Evolutionary conservation across 2,888 invertebrate genomes (phyloP).

Genomic region (Torymus auratus): DNA sequence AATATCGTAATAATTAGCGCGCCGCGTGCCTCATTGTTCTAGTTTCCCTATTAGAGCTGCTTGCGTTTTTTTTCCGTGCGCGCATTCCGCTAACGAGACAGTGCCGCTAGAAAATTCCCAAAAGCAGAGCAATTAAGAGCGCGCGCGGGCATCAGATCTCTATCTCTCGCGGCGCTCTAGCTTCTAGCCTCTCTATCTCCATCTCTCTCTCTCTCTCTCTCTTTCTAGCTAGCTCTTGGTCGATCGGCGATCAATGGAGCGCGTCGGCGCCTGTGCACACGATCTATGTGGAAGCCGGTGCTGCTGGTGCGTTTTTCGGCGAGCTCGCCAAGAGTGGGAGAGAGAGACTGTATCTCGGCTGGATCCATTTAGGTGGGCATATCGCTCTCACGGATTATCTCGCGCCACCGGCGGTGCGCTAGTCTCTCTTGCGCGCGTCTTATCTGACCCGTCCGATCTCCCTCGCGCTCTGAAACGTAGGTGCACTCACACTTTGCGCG

Average conservation of each 20-base stretch:
- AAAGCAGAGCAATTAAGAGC: conserved; percentile 50
- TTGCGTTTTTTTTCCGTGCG: conserved; percentile 6
- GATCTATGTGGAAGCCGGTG: conserved; percentile 9
- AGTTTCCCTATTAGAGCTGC: conserved; percentile 30
- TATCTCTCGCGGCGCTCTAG: conserved; percentile 4
- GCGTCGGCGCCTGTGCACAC: conserved; percentile 15
- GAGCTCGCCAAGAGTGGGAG: neutral
- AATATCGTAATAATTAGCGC: conserved; percentile 49
- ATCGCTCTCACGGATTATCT: conserved; percentile 41
- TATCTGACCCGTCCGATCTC: conserved; percentile 31
- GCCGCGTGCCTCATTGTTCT: conserved; percentile 36
- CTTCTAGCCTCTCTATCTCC: too few species aligned
- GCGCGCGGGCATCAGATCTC: conserved; percentile 27
- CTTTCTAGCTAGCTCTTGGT: neutral
- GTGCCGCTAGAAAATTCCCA: conserved; percentile 27
- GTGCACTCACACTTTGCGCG: conserved; percentile 4
- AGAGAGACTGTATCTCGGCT: neutral
- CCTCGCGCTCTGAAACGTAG: conserved; percentile 1
- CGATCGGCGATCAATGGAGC: conserved; percentile 42
- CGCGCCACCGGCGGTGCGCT: neutral
- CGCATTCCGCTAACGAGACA: conserved; percentile 34
- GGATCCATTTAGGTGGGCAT: conserved; percentile 16
- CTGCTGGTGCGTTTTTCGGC: conserved; percentile 24
- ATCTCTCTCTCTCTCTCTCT: neutral
- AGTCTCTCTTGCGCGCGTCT: neutral